Conservation (phyloP, 2,888 invertebrate species). For the Apodemia zela region DNA sequence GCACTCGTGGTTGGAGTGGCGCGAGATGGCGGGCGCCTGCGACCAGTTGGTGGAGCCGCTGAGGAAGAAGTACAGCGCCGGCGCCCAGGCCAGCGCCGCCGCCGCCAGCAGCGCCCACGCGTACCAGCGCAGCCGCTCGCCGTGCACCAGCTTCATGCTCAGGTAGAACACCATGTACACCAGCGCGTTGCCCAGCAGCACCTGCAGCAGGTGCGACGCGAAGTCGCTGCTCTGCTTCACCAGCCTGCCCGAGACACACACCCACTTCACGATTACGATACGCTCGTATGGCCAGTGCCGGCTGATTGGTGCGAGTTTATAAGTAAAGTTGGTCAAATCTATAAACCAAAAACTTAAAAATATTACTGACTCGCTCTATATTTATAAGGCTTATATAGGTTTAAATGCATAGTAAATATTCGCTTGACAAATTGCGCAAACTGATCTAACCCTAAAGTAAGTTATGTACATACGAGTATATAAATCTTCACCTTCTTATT, state of each 20-base stretch:
- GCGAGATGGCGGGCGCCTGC: slow-evolving; percentile 85
- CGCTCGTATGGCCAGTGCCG: too few relatives aligned
- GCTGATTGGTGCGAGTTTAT: too few relatives aligned
- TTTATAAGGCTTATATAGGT: too few relatives aligned
- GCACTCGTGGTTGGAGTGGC: slow-evolving; percentile 73
- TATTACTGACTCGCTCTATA: too few relatives aligned
- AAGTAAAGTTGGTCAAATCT: too few relatives aligned
- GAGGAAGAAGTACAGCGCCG: slow-evolving; percentile 81
- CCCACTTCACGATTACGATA: background rate
- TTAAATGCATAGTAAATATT: too few relatives aligned
- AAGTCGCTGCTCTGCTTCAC: slow-evolving; percentile 84
- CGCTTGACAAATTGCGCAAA: too few relatives aligned
- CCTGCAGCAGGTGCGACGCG: slow-evolving; percentile 88
- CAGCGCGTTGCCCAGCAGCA: slow-evolving; percentile 91
- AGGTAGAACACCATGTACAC: slow-evolving; percentile 92
- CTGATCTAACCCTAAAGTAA: too few relatives aligned
- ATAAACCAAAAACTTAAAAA: too few relatives aligned
- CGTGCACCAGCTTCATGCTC: slow-evolving; percentile 88
- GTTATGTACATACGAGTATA: too few relatives aligned
- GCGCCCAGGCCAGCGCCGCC: slow-evolving; percentile 84
- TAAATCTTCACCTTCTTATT: too few relatives aligned
- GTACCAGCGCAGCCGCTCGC: slow-evolving; percentile 82
- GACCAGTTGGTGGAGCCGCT: slow-evolving; percentile 55
- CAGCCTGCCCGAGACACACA: slow-evolving; percentile 51
- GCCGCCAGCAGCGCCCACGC: slow-evolving; percentile 83